phyloP scores from a whole-genome alignment of 2,888 invertebrate genomes.

The Fabriciana adippe region DNA sequence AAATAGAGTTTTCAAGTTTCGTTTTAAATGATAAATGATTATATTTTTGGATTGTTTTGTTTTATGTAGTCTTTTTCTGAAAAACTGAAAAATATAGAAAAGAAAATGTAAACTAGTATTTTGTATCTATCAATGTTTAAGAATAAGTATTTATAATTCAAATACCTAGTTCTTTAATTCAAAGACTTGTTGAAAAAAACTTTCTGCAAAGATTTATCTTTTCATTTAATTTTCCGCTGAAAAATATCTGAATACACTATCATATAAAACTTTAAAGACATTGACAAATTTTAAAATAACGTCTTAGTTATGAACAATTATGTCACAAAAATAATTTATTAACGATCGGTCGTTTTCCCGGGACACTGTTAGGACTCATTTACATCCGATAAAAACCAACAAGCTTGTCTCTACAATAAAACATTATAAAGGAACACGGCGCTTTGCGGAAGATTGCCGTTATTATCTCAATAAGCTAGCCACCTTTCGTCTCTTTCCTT shows the following conservation, averaged over 20 bases:
- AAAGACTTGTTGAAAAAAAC: too few relatives aligned
- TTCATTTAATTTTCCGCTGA: too few relatives aligned
- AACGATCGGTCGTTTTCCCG: conserved; percentile 56
- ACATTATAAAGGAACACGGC: conserved; percentile 65
- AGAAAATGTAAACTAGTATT: too few relatives aligned
- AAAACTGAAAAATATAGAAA: too few relatives aligned
- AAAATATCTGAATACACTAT: background rate
- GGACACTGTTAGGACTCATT: conserved; percentile 49
- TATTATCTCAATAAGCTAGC: conserved; percentile 59
- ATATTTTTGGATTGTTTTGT: too few relatives aligned
- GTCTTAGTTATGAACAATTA: conserved; percentile 38
- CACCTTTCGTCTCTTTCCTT: conserved; percentile 59
- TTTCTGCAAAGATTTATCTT: too few relatives aligned
- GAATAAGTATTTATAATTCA: too few relatives aligned
- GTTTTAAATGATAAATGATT: too few relatives aligned
- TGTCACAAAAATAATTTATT: conserved; percentile 66
- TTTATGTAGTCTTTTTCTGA: too few relatives aligned
- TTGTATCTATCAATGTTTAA: too few relatives aligned
- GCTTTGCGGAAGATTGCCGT: conserved; percentile 73
- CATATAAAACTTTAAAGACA: conserved; percentile 24
- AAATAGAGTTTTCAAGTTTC: too few relatives aligned
- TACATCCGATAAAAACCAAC: conserved; percentile 61
- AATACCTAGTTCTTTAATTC: too few relatives aligned
- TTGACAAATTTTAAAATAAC: conserved; percentile 31
- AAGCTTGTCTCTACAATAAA: conserved; percentile 55